Evolutionary conservation across 2,797 vertebrate species (phyloP).

Genomic region (Hoplostethus mediterraneus): DNA sequence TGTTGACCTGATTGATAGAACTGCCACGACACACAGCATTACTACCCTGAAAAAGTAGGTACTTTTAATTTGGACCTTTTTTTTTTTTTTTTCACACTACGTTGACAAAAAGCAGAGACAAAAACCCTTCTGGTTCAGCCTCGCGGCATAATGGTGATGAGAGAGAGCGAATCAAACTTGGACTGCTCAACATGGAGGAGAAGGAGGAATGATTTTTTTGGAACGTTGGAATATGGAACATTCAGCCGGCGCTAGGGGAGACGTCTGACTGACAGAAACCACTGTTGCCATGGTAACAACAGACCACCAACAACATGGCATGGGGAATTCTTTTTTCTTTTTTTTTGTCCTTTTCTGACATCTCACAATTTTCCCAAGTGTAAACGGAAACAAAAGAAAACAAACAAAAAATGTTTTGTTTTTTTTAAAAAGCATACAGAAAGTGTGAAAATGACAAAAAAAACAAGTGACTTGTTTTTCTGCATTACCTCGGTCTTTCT

Average conservation of each 20-base stretch:
- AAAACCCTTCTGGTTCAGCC: slow-evolving; percentile 17
- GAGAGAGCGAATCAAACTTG: slow-evolving; percentile 1
- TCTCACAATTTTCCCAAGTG: slow-evolving; percentile 21
- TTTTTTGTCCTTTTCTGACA: slow-evolving; percentile 36
- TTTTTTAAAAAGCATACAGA: slow-evolving; percentile 9
- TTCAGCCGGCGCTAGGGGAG: slow-evolving; percentile 27
- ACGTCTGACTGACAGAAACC: slow-evolving; percentile 45
- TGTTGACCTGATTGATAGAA: slow-evolving; percentile 29
- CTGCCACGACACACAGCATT: slow-evolving; percentile 29
- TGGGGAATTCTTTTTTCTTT: not conserved
- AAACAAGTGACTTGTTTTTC: slow-evolving; percentile 58
- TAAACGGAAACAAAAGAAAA: slow-evolving; percentile 24
- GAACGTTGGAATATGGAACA: slow-evolving; percentile 8
- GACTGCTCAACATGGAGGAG: slow-evolving; percentile 9
- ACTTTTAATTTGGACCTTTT: slow-evolving; percentile 24
- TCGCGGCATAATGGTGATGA: slow-evolving; percentile 14
- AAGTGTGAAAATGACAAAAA: slow-evolving; percentile 53
- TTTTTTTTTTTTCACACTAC: slow-evolving; percentile 70
- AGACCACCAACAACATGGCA: slow-evolving; percentile 25
- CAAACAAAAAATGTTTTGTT: slow-evolving; percentile 2
- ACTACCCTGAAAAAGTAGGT: slow-evolving; percentile 49
- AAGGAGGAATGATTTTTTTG: slow-evolving; percentile 39
- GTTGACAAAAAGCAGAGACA: slow-evolving; percentile 14
- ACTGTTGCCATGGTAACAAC: slow-evolving; percentile 41
- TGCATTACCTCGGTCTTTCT: slow-evolving; percentile 74